Base-by-base conservation (phyloP, 2,113 vertebrate genomes). In the Saguinus midas region DNA sequence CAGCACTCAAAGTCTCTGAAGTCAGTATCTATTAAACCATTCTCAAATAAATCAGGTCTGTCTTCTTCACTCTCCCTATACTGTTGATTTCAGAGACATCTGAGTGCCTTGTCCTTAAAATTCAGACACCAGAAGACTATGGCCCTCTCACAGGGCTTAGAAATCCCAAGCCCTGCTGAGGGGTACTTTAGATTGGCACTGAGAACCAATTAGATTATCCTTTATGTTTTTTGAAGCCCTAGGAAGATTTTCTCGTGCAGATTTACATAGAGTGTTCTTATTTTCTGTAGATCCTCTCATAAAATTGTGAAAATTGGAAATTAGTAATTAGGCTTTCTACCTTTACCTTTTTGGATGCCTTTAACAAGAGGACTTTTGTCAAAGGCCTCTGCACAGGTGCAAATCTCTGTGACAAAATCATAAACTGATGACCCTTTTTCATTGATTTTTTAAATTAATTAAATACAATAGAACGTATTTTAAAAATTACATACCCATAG, bases 21-120 rank as follows among this genome's bases (percentile, higher is more conserved):
- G 84, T 92, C 96, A 95, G 0, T 79, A 81, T 29, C 78, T 96
- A 66, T 95, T 79, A 84, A 92, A 96, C 57, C 75, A 94, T 58
- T 81, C 52, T 92, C 66, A 64, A 50, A 20, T 50, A 92, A 82
- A 29, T 87, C 52, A 89, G 40, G n/a, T 14, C 80, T 57, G 21
- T 68, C 85, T 84, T 90, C 83, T 37, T 92, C 5, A 43, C 43
- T 43, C 45, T 92, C n/a, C 32, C 84, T 55, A 61, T 70, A 29
- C 52, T 96, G 12, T 75, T 79, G 12, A 55, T 70, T 91, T 89
- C 79, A 70, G 43, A 29, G 40, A 43, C n/a, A 40, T 50, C 37
- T 73, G 45, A 87, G 23, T 35, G 21, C n/a, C 48, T 90, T 79
- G 14, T 64, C 9, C 78, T 85, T 64, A 50, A 52, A 14, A 52